These are phyloP conservation scores for Leucoma salicis DNA, from an alignment of 2,888 invertebrate species.

Conservation along the genomic window DNA sequence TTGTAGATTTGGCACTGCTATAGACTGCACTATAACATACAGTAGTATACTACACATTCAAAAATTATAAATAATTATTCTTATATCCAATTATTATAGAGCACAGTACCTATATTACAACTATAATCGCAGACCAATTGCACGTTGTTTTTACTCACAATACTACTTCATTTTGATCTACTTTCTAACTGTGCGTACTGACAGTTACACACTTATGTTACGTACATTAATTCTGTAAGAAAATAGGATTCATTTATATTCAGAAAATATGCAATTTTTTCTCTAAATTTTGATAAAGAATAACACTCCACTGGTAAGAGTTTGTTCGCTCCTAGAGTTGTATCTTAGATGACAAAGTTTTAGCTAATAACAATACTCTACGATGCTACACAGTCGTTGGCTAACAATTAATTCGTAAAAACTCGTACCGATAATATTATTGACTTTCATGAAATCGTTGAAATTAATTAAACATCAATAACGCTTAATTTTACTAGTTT, in stretches of 20 bases:
- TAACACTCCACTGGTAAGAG: constrained; percentile 63
- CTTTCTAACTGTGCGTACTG: constrained; percentile 69
- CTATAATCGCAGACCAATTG: constrained; percentile 33
- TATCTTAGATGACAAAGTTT: constrained; percentile 54
- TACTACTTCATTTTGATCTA: constrained; percentile 46
- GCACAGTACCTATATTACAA: constrained; percentile 31
- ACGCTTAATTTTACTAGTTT: constrained; percentile 65
- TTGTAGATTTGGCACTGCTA: constrained; percentile 71
- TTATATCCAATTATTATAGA: constrained; percentile 33
- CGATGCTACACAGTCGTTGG: constrained; percentile 69
- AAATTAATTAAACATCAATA: constrained; percentile 44
- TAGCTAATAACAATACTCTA: constrained; percentile 66
- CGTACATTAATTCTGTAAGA: constrained; percentile 70
- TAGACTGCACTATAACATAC: no score
- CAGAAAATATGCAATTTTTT: constrained; percentile 69
- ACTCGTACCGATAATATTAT: constrained; percentile 45
- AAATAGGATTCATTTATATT: constrained; percentile 76
- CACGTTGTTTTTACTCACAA: constrained; percentile 36
- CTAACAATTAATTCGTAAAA: constrained; percentile 52
- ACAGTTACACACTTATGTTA: constrained; percentile 67
- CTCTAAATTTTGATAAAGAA: constrained; percentile 61
- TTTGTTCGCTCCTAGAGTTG: constrained; percentile 59
- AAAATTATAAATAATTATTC: constrained; percentile 17
- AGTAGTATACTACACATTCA: constrained; percentile 38
- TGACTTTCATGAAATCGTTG: constrained; percentile 58